Base-by-base conservation (phyloP, 2,113 vertebrate genomes). In the Heterotis niloticus region DNA sequence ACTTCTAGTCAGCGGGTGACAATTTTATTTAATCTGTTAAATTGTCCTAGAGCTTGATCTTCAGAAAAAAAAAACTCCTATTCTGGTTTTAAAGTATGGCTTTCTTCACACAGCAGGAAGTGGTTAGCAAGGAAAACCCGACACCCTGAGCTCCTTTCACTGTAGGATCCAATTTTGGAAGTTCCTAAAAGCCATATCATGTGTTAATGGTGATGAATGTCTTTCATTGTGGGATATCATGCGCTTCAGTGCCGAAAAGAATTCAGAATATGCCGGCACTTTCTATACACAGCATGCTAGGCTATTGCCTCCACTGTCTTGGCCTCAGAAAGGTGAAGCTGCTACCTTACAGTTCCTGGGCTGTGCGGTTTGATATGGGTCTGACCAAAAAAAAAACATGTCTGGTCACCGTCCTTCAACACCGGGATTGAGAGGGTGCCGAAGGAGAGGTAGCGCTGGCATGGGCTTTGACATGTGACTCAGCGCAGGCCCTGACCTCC, bases 381-480 rank as follows among this genome's bases (percentile, higher is more conserved):
- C 7, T 44, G 7, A 44, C 34, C 7, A 44, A 44, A 20, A 5
- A 52, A 17, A 20, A 17, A 70, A 70, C 3, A 18, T 51, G 34
- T 52, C 34, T 70, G 68, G 68, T 29, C 34, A 70, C 10, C 20
- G 29, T 29, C 10, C 20, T 52, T 10, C 18, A 70, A 29, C 68
- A 70, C 17, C 44, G 14, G 16, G 20, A 20, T 70, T 28, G 34
- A 51, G 34, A 75, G 23, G 57, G 57, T 20, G 59, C 51, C 18
- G 34, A 51, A 17, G 59, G 23, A 74, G 57, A 34, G 59, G 2
- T 14, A 29, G 74, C 13, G 5, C 57, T 17, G 14, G 75, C 77
- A 62, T 14, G 51, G 14, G 83, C 77, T 84, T 87, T 86, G 88
- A 87, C 87, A 60, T 84, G 82, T 0, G 81, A 83, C 44, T 90